Percentiles rank a stretch among this genome's conserved stretches.
Conservation (phyloP, 2,888 invertebrate species). For the Troilus luridus region DNA sequence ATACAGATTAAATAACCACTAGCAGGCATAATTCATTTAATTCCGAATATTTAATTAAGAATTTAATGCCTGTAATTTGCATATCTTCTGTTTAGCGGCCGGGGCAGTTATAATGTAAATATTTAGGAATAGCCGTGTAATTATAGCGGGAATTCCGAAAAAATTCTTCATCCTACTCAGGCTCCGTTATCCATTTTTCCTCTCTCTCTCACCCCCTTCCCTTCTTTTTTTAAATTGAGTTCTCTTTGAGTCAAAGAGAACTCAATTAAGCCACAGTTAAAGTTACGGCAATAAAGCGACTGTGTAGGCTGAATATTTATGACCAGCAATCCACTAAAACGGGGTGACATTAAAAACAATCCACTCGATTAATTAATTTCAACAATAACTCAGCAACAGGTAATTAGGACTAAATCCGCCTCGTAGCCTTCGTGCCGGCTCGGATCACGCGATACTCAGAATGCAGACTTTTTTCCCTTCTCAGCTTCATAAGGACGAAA, state of each 20-base stretch:
- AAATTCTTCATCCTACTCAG: background rate
- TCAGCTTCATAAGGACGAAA: background rate
- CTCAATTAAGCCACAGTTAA: background rate
- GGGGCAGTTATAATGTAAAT: slow-evolving; percentile 38
- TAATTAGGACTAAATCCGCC: slow-evolving; percentile 12
- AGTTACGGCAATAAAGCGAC: slow-evolving; percentile 25
- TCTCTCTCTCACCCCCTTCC: background rate
- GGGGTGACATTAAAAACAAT: slow-evolving; percentile 5
- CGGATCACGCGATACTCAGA: slow-evolving; percentile 23
- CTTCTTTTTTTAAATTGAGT: slow-evolving; percentile 22
- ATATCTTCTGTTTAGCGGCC: slow-evolving; percentile 31
- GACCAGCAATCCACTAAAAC: background rate
- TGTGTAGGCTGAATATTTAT: background rate
- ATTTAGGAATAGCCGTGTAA: slow-evolving; percentile 39
- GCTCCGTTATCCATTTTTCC: background rate
- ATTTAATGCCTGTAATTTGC: slow-evolving; percentile 43
- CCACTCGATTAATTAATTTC: slow-evolving; percentile 9
- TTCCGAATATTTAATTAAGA: slow-evolving; percentile 44
- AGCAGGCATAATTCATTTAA: slow-evolving; percentile 19
- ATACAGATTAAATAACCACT: slow-evolving; percentile 29
- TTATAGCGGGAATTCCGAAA: slow-evolving; percentile 27
- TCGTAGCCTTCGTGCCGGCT: background rate
- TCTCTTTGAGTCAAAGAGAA: slow-evolving; percentile 31
- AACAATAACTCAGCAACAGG: slow-evolving; percentile 37
- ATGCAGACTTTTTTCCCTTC: background rate